Percentiles rank a stretch among this genome's conserved stretches.
These are phyloP conservation scores for Eriocheir sinensis DNA, from an alignment of 1,140 invertebrate genomes.

Conservation along the genomic window DNA sequence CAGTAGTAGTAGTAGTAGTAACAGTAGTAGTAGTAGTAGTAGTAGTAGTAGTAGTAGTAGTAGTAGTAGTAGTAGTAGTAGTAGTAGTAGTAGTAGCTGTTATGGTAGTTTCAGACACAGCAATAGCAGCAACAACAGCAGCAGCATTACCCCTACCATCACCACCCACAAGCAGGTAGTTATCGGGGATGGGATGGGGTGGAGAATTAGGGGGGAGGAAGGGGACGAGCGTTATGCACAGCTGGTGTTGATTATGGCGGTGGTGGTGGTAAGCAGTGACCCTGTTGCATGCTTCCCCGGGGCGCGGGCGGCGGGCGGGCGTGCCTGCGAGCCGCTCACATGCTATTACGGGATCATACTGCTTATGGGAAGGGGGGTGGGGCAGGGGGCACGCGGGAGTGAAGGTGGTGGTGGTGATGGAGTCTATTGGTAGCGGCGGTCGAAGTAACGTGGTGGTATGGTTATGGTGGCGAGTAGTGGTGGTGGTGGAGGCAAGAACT, in stretches of 20 bases:
- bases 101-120: too few species aligned
- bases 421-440: too few species aligned
- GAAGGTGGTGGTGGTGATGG: neutral
- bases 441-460: too few species aligned
- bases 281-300: neutral
- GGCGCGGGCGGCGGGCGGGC: neutral
- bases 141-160: too few species aligned
- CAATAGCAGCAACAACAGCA: too few species aligned
- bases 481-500: neutral
- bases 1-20: neutral
- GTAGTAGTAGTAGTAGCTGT: neutral
- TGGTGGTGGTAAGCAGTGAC: neutral
- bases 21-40: neutral
- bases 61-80: neutral
- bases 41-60: conserved; percentile 7
- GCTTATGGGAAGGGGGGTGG: neutral
- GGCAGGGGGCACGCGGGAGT: neutral
- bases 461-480: neutral
- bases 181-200: too few species aligned
- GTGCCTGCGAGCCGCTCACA: neutral
- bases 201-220: too few species aligned
- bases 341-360: too few species aligned
- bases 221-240: too few species aligned
- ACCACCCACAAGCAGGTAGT: neutral
- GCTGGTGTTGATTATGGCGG: too few species aligned